Evolutionary conservation across 2,888 invertebrate genomes (phyloP).

Genomic region (Eupithecia exiguata): DNA sequence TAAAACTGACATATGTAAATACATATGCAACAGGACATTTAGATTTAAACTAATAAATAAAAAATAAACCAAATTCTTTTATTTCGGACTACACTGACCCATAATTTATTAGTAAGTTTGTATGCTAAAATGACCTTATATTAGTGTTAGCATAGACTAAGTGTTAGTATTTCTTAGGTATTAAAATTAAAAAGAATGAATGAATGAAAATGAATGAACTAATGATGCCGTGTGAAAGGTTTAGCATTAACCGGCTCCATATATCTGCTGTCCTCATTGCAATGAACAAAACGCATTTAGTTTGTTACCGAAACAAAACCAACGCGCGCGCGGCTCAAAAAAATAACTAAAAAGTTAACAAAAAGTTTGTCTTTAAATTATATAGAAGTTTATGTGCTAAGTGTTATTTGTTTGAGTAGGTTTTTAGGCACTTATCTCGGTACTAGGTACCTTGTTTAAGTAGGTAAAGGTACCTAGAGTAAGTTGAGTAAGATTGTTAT

Average conservation of each 20-base stretch:
- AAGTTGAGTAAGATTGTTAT: background rate
- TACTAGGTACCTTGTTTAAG: background rate
- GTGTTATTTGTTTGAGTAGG: background rate
- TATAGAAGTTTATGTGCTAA: background rate
- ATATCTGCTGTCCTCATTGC: background rate
- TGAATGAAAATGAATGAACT: too few species aligned
- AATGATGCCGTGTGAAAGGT: background rate
- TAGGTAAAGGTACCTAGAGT: background rate
- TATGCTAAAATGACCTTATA: too few species aligned
- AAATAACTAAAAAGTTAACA: background rate
- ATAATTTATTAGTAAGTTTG: too few species aligned
- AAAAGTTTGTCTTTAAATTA: background rate
- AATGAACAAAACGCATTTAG: conserved; percentile 8
- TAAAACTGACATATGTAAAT: too few species aligned
- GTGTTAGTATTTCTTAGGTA: too few species aligned
- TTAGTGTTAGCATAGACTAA: too few species aligned
- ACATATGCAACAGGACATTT: too few species aligned
- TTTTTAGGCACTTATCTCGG: background rate
- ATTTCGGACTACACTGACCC: too few species aligned
- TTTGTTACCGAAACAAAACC: conserved; percentile 1
- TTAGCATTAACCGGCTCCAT: background rate
- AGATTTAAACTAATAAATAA: too few species aligned
- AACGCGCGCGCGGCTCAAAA: background rate
- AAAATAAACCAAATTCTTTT: too few species aligned
- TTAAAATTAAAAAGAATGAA: too few species aligned